phyloP scores from a whole-genome alignment of 2,797 vertebrate species.

The Liparis tanakae region DNA sequence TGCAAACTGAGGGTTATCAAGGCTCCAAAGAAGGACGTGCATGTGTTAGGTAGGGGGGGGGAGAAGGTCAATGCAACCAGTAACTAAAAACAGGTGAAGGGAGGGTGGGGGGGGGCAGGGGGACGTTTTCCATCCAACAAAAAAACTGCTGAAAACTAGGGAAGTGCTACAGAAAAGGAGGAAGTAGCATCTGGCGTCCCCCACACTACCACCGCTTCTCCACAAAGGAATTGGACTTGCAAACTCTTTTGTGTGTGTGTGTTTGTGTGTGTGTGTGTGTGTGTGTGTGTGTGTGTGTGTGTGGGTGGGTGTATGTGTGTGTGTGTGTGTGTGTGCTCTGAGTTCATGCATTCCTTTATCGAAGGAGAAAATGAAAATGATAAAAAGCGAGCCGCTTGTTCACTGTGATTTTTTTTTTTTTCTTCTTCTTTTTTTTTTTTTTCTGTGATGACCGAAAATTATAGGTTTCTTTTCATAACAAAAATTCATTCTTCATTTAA shows the following conservation, averaged over 20 bases:
- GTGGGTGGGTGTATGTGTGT: too few species aligned
- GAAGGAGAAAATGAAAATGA: constrained; percentile 85
- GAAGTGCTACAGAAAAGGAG: constrained; percentile 82
- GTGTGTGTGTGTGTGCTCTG: constrained; percentile 76
- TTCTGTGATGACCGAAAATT: constrained; percentile 75
- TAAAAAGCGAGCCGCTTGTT: constrained; percentile 79
- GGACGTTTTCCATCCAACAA: constrained; percentile 78
- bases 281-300: too few species aligned
- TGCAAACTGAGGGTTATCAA: constrained; percentile 99
- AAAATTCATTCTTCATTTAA: constrained; percentile 84
- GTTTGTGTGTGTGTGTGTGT: constrained; percentile 44
- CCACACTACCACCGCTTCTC: constrained; percentile 87
- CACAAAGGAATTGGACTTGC: constrained; percentile 88
- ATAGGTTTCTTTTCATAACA: constrained; percentile 77
- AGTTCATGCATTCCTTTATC: constrained; percentile 96
- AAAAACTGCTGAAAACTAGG: constrained; percentile 84
- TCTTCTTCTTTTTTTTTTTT: constrained; percentile 50
- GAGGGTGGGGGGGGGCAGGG: constrained; percentile 52
- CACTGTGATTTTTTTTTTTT: constrained; percentile 57
- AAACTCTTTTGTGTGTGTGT: constrained; percentile 83
- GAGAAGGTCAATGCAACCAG: constrained; percentile 94
- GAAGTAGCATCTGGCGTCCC: constrained; percentile 84
- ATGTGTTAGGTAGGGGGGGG: constrained; percentile 93
- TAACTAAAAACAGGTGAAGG: constrained; percentile 89
- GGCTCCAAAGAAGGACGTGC: constrained; percentile 98